Base-by-base conservation (phyloP, 2,797 vertebrate species). In the Gymnoscopelus braueri region DNA sequence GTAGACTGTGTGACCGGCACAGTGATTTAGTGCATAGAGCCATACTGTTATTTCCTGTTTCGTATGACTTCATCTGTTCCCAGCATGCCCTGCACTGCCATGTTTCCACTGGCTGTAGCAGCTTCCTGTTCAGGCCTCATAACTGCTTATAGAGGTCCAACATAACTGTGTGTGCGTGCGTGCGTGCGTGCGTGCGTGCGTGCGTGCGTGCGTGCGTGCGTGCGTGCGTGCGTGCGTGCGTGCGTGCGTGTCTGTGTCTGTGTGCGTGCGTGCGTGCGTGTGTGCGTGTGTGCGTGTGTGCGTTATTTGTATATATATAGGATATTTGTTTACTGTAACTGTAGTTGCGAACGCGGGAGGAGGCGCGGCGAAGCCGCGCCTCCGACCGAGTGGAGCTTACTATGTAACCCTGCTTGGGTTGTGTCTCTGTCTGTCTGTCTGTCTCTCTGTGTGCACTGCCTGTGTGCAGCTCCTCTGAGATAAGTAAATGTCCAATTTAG, bases 51-150 rank as follows among this genome's bases (percentile, higher is more conserved):
- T 53, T 54, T 15, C 12, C 44, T 67, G 24, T 65, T 66, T 57
- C 61, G 50, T 54, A 69, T 72, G 82, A 78, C 62, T 52, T 80
- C 71, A 69, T 44, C 15, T 67, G 29, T 64, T 75, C 67, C 53
- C 63, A 75, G 53, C 23, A 24, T 60, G 74, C 60, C 5, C 7
- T 51, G 0, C 26, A 2, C 63, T 32, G 19, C 66, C 71, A 47
- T 78, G 75, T 76, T 84, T 76, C 68, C 71, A 65, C 14, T 14
- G 19, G 47, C 64, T 59, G n/a, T 55, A 24, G 39, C 52, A 14
- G 13, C 60, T 69, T 68, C 39, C 74, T 78, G 58, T 69, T 75
- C 56, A 63, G 70, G 29, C 51, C 6, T 54, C 47, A 52, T 47
- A 11, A 19, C 67, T 24, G 29, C 52, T 69, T 60, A 35, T 68